phyloP scores from a whole-genome alignment of 2,113 vertebrate genomes.

The Trochalopteron elliotii region DNA sequence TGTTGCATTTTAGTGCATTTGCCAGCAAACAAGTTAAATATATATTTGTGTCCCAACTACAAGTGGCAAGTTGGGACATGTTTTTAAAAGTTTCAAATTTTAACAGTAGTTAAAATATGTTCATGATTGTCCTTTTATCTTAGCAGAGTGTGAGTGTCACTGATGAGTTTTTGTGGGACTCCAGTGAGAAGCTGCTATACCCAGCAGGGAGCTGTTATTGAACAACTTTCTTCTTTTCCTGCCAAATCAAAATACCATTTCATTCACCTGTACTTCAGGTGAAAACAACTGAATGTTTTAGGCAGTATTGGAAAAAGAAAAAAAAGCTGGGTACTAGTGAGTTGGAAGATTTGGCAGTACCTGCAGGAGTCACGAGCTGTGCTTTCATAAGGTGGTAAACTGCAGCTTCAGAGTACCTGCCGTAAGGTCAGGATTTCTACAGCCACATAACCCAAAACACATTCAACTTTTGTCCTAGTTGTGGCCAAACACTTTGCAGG shows the following conservation, averaged over 20 bases:
- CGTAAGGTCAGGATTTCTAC: background rate
- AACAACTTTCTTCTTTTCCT: background rate
- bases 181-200: background rate
- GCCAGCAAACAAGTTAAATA: slow-evolving; percentile 37
- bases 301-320: background rate
- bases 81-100: slow-evolving; percentile 5
- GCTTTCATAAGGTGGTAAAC: background rate
- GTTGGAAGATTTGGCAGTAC: background rate
- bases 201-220: background rate
- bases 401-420: background rate
- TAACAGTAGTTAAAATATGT: background rate
- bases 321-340: background rate
- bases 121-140: background rate
- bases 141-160: background rate
- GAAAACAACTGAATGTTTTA: background rate
- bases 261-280: background rate
- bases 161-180: background rate
- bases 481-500: background rate
- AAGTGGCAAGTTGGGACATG: background rate
- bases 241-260: background rate
- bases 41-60: background rate
- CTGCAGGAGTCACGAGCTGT: background rate
- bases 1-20: slow-evolving; percentile 33
- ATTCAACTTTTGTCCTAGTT: background rate
- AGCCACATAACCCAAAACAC: background rate